Evolutionary conservation across 2,113 vertebrate species (phyloP).

Genomic region (Nymphicus hollandicus): DNA sequence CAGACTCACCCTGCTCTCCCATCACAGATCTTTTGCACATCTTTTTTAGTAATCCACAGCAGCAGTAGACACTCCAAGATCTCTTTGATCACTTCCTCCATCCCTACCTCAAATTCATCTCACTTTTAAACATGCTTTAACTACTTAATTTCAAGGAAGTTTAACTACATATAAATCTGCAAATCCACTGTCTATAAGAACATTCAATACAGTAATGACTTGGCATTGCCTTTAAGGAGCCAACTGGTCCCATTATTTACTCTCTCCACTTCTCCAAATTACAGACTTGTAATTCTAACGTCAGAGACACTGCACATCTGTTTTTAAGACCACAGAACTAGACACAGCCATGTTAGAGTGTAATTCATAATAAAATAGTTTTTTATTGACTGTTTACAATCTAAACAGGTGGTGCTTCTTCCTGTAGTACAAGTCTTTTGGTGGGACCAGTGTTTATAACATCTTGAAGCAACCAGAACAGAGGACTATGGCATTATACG

Average conservation of each 20-base stretch:
- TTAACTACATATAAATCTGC: not conserved
- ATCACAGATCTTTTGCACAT: not conserved
- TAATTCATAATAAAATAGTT: not conserved
- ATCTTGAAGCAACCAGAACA: not conserved
- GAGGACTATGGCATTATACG: not conserved
- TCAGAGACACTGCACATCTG: not conserved
- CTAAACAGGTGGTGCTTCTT: not conserved
- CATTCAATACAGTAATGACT: not conserved
- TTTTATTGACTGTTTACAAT: not conserved
- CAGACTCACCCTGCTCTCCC: not conserved
- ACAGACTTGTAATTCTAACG: not conserved
- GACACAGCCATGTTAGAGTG: not conserved
- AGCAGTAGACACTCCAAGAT: not conserved
- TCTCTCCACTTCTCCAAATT: not conserved
- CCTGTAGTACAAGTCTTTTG: not conserved
- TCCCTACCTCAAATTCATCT: not conserved
- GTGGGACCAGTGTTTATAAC: fast-evolving
- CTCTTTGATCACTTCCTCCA: not conserved
- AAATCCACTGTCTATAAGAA: not conserved
- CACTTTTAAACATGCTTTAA: not conserved
- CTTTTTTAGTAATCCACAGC: not conserved
- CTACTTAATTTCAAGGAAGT: not conserved
- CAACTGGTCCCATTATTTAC: not conserved
- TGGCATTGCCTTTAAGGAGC: not conserved
- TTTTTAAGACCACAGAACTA: not conserved